phyloP scores from a whole-genome alignment of 2,888 invertebrate species.

The Nineta flava region DNA sequence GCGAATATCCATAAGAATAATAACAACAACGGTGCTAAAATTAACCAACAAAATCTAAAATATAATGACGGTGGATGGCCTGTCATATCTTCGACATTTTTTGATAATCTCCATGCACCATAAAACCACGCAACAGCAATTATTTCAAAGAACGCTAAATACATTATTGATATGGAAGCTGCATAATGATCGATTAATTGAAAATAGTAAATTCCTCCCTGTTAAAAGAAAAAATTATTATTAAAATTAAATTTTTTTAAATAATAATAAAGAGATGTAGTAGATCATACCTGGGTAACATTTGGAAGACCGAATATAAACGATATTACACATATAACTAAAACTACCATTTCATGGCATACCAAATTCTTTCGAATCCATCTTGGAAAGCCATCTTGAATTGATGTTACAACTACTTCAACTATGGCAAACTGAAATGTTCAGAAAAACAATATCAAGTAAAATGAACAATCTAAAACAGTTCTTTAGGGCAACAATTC shows the following conservation, averaged over 20 bases:
- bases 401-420: constrained; percentile 84
- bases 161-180: constrained; percentile 82
- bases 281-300: constrained; percentile 50
- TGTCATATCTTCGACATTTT: constrained; percentile 82
- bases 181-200: constrained; percentile 87
- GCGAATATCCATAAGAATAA: constrained; percentile 67
- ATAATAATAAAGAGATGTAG: neutral
- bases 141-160: constrained; percentile 85
- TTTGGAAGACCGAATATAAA: constrained; percentile 76
- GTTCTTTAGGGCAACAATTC: too few relatives aligned
- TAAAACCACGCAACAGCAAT: constrained; percentile 87
- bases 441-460: too few relatives aligned
- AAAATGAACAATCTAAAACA: neutral
- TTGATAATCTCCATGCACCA: constrained; percentile 62
- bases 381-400: constrained; percentile 82
- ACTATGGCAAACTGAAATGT: constrained; percentile 76
- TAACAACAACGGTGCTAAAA: constrained; percentile 65
- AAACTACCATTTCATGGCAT: constrained; percentile 73
- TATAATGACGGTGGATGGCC: constrained; percentile 64
- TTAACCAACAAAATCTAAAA: constrained; percentile 72
- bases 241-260: constrained; percentile 5
- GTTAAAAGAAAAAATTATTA: constrained; percentile 19
- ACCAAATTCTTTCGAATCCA: constrained; percentile 70
- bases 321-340: constrained; percentile 69
- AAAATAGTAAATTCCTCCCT: constrained; percentile 85